Evolutionary conservation across 2,113 vertebrate species (phyloP).

Genomic region (Myiozetetes cayanensis): DNA sequence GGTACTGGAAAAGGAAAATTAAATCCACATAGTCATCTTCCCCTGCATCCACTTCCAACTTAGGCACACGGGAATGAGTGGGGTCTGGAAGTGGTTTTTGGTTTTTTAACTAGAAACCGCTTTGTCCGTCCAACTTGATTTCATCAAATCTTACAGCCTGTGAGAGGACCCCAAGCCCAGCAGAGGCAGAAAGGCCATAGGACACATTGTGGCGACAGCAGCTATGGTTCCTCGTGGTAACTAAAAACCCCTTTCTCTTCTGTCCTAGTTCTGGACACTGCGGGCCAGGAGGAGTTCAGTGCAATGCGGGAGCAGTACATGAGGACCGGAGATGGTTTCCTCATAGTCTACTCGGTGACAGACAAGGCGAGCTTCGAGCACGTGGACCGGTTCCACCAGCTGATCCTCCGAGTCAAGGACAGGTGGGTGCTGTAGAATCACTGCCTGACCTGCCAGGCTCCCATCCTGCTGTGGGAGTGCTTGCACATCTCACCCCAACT

Average conservation of each 20-base stretch:
- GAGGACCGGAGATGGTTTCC: slow-evolving; percentile 96
- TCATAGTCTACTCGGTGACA: slow-evolving; percentile 95
- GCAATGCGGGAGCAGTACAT: slow-evolving; percentile 99
- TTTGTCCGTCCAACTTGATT: background rate
- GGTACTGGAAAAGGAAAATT: background rate
- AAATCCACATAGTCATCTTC: background rate
- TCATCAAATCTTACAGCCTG: background rate
- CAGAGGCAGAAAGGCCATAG: background rate
- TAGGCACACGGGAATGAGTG: background rate
- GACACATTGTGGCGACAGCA: background rate
- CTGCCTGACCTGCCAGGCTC: background rate
- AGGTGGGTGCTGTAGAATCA: slow-evolving; percentile 72
- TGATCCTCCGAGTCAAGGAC: slow-evolving; percentile 98
- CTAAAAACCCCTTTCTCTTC: background rate
- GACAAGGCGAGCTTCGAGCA: slow-evolving; percentile 99
- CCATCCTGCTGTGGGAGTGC: fast-evolving
- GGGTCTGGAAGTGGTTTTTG: background rate
- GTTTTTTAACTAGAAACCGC: background rate
- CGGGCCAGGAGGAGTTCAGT: slow-evolving; percentile 97
- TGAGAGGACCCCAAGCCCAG: background rate
- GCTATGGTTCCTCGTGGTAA: background rate
- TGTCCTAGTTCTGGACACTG: slow-evolving; percentile 90
- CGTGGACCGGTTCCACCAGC: slow-evolving; percentile 95
- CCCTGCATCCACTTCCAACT: fast-evolving
- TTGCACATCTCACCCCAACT: fast-evolving